Evolutionary conservation across 2,113 vertebrate genomes (phyloP).

Genomic region (Phycodurus eques): DNA sequence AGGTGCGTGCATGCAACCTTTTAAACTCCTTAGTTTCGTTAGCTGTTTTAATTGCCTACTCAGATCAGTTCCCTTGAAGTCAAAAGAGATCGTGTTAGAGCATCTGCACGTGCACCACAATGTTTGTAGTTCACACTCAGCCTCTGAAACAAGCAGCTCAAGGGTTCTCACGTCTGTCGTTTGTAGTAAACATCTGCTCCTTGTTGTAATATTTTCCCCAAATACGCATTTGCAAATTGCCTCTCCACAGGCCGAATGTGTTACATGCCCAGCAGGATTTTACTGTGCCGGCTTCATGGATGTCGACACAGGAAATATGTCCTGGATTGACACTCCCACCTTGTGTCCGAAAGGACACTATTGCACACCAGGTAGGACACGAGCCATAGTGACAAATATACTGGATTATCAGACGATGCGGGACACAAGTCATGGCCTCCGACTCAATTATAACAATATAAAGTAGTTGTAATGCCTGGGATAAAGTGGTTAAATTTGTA

Average conservation of each 20-base stretch:
- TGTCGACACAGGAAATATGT: constrained; percentile 43
- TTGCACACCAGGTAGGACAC: constrained; percentile 70
- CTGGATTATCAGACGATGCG: constrained; percentile 7
- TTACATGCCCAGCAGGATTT: constrained; percentile 77
- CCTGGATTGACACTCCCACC: constrained; percentile 57
- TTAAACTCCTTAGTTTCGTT: constrained; percentile 11
- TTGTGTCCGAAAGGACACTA: constrained; percentile 76
- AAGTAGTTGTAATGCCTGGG: neutral
- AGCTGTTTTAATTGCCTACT: constrained; percentile 6
- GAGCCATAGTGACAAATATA: constrained; percentile 5
- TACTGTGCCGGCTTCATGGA: constrained; percentile 63
- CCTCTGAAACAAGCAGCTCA: constrained; percentile 1
- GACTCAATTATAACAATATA: neutral
- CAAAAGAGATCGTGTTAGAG: neutral
- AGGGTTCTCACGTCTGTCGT: neutral
- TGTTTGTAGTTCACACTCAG: constrained; percentile 2
- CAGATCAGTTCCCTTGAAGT: neutral
- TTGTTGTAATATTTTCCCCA: neutral
- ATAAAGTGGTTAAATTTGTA: neutral
- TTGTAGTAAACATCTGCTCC: neutral
- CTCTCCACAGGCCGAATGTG: constrained; percentile 64
- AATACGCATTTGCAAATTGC: constrained; percentile 17
- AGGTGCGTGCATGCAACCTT: neutral
- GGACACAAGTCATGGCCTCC: neutral
- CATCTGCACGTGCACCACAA: constrained; percentile 4